Conservation (phyloP, 2,888 invertebrate genomes). For the Xestia ashworthii region DNA sequence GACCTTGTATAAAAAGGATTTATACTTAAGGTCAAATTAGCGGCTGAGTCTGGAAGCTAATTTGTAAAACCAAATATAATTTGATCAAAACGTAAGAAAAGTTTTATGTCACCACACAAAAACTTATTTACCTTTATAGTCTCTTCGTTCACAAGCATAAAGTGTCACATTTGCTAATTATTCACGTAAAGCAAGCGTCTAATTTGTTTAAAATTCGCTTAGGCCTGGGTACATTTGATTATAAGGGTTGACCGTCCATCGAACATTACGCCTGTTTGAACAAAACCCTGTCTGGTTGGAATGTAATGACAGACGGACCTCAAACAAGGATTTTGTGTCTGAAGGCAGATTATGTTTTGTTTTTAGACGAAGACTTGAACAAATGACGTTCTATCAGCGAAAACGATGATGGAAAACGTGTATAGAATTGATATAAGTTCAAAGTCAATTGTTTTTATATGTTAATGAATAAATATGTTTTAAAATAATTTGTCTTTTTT, state of each 20-base stretch:
- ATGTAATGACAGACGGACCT: constrained; percentile 34
- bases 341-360: constrained; percentile 1
- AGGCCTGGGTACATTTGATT: constrained; percentile 44
- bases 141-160: neutral
- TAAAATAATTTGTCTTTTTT: no score
- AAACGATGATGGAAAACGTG: neutral
- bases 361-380: neutral
- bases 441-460: no score
- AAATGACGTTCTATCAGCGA: neutral
- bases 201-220: constrained; percentile 50
- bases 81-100: neutral
- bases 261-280: constrained; percentile 29
- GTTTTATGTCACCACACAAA: no score
- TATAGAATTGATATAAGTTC: neutral
- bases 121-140: neutral
- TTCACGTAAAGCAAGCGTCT: constrained; percentile 6
- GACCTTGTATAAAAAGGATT: neutral
- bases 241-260: constrained; percentile 34
- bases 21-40: neutral
- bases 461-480: no score
- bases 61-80: constrained; percentile 2
- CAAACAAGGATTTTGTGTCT: constrained; percentile 23
- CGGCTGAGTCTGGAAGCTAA: neutral
- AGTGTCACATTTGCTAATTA: constrained; percentile 34
- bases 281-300: constrained; percentile 28